Conservation (phyloP, 2,113 vertebrate species). For the Chionomys nivalis region DNA sequence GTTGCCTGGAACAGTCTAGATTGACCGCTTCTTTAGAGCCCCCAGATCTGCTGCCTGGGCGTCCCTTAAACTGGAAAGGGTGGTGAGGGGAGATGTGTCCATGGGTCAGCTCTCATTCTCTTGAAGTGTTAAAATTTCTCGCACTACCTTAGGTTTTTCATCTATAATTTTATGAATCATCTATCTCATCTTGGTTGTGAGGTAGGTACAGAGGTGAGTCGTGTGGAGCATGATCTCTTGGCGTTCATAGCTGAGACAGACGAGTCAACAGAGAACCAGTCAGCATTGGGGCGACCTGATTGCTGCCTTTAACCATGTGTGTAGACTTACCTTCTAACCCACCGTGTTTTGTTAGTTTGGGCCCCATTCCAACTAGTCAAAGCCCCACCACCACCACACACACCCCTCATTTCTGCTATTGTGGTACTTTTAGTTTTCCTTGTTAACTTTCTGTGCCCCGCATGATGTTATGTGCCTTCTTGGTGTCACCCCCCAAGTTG, state of each 20-base stretch:
- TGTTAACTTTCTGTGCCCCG: not conserved
- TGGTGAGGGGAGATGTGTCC: not conserved
- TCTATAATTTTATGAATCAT: not conserved
- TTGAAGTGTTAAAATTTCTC: not conserved
- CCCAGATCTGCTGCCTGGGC: not conserved
- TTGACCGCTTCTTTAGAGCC: not conserved
- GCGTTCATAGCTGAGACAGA: not conserved
- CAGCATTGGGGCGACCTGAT: not conserved
- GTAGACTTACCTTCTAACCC: not conserved
- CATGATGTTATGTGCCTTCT: not conserved
- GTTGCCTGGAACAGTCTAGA: not conserved
- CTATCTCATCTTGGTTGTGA: not conserved
- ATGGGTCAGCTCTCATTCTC: not conserved
- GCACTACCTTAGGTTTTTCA: not conserved
- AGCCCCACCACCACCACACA: not conserved
- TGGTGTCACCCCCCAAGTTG: not conserved
- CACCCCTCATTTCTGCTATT: not conserved
- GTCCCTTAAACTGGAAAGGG: not conserved
- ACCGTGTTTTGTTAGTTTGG: not conserved
- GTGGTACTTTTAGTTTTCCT: not conserved
- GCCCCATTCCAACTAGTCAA: not conserved
- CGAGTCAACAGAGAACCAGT: not conserved
- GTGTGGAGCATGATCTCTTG: not conserved
- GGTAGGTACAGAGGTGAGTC: not conserved
- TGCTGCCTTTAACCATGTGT: fast-evolving